phyloP scores from a whole-genome alignment of 2,113 vertebrate genomes.

The Pseudonaja textilis region DNA sequence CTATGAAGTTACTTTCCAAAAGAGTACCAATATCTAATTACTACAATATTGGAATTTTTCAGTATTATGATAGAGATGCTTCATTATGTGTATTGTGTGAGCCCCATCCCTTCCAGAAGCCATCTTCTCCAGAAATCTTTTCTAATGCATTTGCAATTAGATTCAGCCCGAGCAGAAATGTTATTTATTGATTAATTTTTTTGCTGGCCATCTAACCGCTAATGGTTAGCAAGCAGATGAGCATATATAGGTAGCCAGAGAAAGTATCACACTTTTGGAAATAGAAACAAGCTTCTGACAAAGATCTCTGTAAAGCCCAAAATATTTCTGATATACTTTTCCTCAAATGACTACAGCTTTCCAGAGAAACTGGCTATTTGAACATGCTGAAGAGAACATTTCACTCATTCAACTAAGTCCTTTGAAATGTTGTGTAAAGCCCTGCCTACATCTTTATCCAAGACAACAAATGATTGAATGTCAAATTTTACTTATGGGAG shows the following conservation, averaged over 20 bases:
- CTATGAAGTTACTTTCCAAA: neutral
- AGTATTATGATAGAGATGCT: neutral
- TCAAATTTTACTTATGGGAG: neutral
- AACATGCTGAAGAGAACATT: neutral
- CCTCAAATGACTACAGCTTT: neutral
- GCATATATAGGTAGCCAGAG: neutral
- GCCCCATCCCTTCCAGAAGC: neutral
- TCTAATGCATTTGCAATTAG: neutral
- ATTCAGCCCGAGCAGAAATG: neutral
- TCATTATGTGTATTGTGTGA: neutral
- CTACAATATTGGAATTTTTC: neutral
- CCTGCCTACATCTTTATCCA: neutral
- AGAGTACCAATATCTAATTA: neutral
- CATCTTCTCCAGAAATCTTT: neutral
- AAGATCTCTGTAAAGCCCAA: neutral
- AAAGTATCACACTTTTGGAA: neutral
- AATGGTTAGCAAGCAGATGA: neutral
- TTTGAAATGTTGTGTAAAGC: neutral
- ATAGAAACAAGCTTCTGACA: neutral
- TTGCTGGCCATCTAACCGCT: too few relatives aligned
- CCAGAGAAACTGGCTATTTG: neutral
- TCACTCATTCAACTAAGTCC: neutral
- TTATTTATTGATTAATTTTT: neutral
- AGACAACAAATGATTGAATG: neutral
- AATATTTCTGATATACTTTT: neutral